These are phyloP conservation scores for Yponomeuta plumbellus DNA, from an alignment of 2,888 invertebrate genomes.

Conservation along the genomic window DNA sequence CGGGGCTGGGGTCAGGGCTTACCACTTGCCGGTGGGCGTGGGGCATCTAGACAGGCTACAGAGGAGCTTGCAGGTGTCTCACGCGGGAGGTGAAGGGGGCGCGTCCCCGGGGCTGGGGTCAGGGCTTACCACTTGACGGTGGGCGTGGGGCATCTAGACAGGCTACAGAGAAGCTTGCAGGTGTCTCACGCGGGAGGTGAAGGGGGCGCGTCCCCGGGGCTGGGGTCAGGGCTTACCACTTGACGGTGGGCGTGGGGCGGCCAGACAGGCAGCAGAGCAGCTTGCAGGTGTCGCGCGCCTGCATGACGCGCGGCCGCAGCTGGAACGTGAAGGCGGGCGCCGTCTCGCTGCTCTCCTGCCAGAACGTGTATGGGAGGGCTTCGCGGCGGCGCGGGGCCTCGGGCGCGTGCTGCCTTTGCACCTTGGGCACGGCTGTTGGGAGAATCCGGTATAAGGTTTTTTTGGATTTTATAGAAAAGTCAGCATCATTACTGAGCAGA, in stretches of 20 bases:
- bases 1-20: conserved; percentile 28
- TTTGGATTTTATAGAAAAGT: too few species aligned
- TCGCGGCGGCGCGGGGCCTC: conserved; percentile 88
- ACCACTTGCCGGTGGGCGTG: conserved; percentile 93
- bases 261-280: conserved; percentile 97
- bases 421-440: conserved; percentile 82
- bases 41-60: conserved; percentile 98
- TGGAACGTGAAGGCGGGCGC: conserved; percentile 99
- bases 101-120: too few species aligned
- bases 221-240: conserved; percentile 75
- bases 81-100: too few species aligned
- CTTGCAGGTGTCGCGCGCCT: conserved; percentile 96
- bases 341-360: conserved; percentile 94
- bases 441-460: neutral
- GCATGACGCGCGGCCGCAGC: conserved; percentile 98
- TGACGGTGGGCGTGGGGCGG: conserved; percentile 95
- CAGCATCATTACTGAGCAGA: too few species aligned
- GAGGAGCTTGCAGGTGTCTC: conserved; percentile 97
- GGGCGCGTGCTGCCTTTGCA: conserved; percentile 83
- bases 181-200: conserved; percentile 97
- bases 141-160: conserved; percentile 96
- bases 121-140: conserved; percentile 90
- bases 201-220: conserved; percentile 53
- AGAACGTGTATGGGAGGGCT: conserved; percentile 89
- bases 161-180: conserved; percentile 97